phyloP scores from a whole-genome alignment of 2,113 vertebrate genomes.

The Ovibos moschatus region DNA sequence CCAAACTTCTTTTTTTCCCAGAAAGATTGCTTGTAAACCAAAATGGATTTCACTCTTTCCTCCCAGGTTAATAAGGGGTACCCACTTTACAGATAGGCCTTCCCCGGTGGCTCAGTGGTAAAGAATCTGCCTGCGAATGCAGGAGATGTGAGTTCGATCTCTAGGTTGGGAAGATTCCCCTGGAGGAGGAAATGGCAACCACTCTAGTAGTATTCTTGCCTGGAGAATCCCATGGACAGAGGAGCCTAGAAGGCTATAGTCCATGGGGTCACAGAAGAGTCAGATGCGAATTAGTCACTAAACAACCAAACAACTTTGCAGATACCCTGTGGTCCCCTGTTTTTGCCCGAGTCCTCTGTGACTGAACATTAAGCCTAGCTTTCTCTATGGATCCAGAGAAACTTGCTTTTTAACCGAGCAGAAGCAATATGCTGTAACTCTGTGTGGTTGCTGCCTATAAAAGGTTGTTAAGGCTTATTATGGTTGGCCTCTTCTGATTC shows the following conservation, averaged over 20 bases:
- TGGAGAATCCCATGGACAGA: not conserved
- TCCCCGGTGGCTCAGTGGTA: not conserved
- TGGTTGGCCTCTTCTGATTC: not conserved
- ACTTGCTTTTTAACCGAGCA: not conserved
- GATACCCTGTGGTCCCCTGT: not conserved
- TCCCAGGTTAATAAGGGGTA: not conserved
- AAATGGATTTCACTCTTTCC: not conserved
- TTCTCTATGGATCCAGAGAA: not conserved
- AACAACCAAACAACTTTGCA: not conserved
- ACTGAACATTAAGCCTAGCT: not conserved
- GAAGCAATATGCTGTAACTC: not conserved
- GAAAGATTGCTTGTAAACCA: not conserved
- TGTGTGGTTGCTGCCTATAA: not conserved
- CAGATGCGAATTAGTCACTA: not conserved
- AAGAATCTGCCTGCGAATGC: not conserved
- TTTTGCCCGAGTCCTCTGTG: not conserved
- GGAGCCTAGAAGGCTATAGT: not conserved
- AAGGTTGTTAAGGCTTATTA: not conserved
- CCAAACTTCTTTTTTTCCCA: not conserved
- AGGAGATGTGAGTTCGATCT: not conserved
- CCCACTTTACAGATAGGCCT: not conserved
- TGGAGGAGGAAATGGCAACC: not conserved
- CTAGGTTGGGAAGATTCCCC: not conserved
- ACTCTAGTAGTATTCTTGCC: not conserved
- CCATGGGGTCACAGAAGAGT: not conserved